phyloP scores from a whole-genome alignment of 2,888 invertebrate species.

The Rhamnusium bicolor region DNA sequence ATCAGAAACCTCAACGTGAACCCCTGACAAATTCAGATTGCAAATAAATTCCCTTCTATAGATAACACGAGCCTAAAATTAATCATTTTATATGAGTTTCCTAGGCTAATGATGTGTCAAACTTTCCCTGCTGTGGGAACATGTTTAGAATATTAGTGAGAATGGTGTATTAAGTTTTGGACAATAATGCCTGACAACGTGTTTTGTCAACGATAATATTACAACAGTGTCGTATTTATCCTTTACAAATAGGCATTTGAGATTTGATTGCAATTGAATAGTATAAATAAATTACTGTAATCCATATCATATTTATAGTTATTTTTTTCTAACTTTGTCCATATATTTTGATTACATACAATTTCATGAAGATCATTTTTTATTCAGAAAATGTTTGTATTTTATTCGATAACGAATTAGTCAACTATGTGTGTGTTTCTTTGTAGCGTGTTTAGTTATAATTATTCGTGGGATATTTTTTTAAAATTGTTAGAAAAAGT shows the following conservation, averaged over 20 bases:
- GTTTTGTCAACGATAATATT: background rate
- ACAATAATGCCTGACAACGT: background rate
- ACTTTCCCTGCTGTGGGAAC: background rate
- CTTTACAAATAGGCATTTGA: background rate
- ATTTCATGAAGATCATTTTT: no score
- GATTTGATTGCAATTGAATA: background rate
- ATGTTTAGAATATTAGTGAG: background rate
- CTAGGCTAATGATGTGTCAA: constrained; percentile 7
- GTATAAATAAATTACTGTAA: background rate
- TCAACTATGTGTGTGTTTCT: no score
- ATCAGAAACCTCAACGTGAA: background rate
- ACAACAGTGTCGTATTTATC: background rate
- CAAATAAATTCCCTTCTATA: background rate
- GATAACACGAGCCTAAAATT: constrained; percentile 2
- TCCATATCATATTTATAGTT: background rate
- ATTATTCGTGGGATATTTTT: no score
- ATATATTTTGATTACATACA: no score
- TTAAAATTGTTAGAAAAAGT: no score
- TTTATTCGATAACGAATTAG: no score
- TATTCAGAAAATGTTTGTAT: no score
- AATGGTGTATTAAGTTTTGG: background rate
- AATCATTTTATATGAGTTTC: background rate
- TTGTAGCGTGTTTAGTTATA: no score
- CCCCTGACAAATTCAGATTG: background rate
- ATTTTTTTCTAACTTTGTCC: background rate